Evolutionary conservation across 2,888 invertebrate genomes (phyloP).

Genomic region (Noctua janthina): DNA sequence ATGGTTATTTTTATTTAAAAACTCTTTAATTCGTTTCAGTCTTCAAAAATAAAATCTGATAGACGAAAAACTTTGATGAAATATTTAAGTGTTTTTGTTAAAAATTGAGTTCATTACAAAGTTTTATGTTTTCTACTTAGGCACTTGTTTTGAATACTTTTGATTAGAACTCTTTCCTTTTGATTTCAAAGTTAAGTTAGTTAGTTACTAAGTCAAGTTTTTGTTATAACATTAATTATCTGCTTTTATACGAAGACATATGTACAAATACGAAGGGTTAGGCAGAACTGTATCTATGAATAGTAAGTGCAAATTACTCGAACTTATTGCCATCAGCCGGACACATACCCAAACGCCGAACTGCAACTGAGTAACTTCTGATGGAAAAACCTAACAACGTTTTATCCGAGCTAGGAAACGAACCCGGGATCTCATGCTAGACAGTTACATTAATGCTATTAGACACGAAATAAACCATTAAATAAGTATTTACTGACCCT

Average conservation of each 20-base stretch:
- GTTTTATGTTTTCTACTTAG: conserved; percentile 30
- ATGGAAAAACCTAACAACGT: too few species aligned
- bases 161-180: conserved; percentile 27
- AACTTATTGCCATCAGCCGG: too few species aligned
- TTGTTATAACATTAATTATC: not conserved
- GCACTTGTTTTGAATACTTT: conserved; percentile 35
- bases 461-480: not conserved
- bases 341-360: too few species aligned
- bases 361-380: too few species aligned
- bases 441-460: too few species aligned
- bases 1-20: not conserved
- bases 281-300: too few species aligned
- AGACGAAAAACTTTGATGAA: conserved; percentile 12
- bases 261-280: too few species aligned
- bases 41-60: conserved; percentile 10
- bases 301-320: too few species aligned
- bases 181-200: conserved; percentile 32
- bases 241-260: not conserved
- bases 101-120: conserved; percentile 44
- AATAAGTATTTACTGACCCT: too few species aligned
- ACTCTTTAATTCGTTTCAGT: conserved; percentile 7
- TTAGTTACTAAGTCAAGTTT: not conserved
- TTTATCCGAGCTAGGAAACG: too few species aligned
- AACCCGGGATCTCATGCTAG: too few species aligned
- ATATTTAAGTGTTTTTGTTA: conserved; percentile 38